phyloP scores from a whole-genome alignment of 2,797 vertebrate genomes.

The Cheirogaleus major region DNA sequence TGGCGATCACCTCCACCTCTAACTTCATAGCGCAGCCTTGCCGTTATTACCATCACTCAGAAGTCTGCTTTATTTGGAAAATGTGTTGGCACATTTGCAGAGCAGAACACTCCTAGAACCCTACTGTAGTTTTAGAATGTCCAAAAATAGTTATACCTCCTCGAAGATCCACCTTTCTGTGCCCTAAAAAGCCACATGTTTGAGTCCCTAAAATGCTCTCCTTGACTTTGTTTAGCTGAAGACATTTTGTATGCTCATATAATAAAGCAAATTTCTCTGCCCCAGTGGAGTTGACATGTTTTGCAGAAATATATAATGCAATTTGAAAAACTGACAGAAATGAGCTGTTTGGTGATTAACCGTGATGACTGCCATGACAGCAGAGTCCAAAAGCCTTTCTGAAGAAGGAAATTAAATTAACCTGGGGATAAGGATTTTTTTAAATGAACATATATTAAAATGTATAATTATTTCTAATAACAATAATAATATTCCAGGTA shows the following conservation, averaged over 20 bases:
- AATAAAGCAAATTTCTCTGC: not conserved
- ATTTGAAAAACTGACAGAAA: slow-evolving; percentile 23
- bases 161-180: not conserved
- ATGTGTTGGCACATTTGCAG: not conserved
- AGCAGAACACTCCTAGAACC: not conserved
- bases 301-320: slow-evolving; percentile 25
- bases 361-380: not conserved
- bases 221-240: slow-evolving; percentile 1
- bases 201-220: not conserved
- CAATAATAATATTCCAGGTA: not conserved
- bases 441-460: not conserved
- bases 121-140: not conserved
- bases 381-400: slow-evolving; percentile 5
- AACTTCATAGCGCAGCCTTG: not conserved
- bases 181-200: not conserved
- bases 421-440: not conserved
- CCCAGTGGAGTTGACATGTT: not conserved
- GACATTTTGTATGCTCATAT: not conserved
- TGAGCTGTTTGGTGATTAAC: slow-evolving; percentile 25
- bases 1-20: not conserved
- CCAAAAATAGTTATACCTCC: not conserved
- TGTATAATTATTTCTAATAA: slow-evolving; percentile 25
- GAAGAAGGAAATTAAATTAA: slow-evolving; percentile 39
- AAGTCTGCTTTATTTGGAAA: slow-evolving; percentile 3
- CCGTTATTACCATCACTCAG: not conserved